Evolutionary conservation across 2,888 invertebrate species (phyloP), one percentile per base, ranked within the genome.

Genomic region (Beris morrisii): DNA sequence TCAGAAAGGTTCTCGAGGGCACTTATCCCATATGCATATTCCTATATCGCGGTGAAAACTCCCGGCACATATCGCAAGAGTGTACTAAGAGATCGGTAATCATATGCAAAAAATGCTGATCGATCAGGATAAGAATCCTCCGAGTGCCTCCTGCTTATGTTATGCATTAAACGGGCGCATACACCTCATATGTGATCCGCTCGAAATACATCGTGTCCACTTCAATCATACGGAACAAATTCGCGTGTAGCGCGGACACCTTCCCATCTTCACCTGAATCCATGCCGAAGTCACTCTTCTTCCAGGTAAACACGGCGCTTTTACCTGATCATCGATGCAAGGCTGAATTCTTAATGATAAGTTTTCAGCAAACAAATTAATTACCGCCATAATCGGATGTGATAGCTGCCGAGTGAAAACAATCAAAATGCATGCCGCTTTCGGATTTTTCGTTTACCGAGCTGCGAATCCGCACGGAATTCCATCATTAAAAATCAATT

Each of bases 321-420:
- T 32, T 55, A 38, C 56, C 56, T 13, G 54, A 22, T 22, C 11
- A n/a, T 31, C 54, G n/a, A 28, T 31, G 30, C 9, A 5, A 7
- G 30, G 13, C 32, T 30, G 61, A 68, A 68, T 68, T 68, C 57
- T 52, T 66, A 66, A 66, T 66, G 68, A 68, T 66, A 68, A 68
- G 68, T 68, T 68, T 68, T 66, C 68, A 64, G 68, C 66, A 68
- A 68, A 68, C 64, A 68, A 68, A 68, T 68, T 68, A 68, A 68
- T 68, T 68, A 66, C 53, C 57, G 52, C 63, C 44, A 46, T 66
- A 68, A 68, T 68, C 48, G 52, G 64, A 68, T 68, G 66, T 58
- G 68, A 68, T 66, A 58, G 66, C 59, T 66, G 56, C 64, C 64
- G 63, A 53, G 32, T 28, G 64, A 31, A 55, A 67, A 15, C 43